Evolutionary conservation across 2,113 vertebrate genomes (phyloP).

Genomic region (Syngnathoides biaculeatus): DNA sequence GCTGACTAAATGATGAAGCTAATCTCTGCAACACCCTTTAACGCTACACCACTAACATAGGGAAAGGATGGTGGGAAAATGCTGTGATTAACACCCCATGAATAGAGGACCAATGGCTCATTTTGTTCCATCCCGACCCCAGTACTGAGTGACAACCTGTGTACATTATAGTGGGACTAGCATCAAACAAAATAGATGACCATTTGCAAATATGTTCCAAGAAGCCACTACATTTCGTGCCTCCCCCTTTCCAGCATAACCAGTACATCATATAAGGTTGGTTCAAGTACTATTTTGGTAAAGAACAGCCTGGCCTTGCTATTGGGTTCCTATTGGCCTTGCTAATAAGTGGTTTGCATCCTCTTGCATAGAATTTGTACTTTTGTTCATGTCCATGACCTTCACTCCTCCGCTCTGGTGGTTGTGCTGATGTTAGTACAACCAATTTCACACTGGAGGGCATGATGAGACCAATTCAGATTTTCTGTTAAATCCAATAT

Average conservation of each 20-base stretch:
- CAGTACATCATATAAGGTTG: neutral
- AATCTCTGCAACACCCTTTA: conserved; percentile 22
- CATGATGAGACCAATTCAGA: too few species aligned
- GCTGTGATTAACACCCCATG: conserved; percentile 45
- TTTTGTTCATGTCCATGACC: too few species aligned
- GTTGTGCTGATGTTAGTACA: too few species aligned
- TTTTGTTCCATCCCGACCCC: neutral
- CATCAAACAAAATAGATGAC: neutral
- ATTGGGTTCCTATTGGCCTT: neutral
- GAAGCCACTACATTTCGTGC: neutral
- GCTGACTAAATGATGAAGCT: conserved; percentile 65
- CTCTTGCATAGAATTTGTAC: too few species aligned
- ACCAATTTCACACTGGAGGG: too few species aligned
- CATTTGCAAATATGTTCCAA: neutral
- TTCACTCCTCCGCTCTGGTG: too few species aligned
- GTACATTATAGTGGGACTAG: neutral
- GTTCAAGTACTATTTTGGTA: neutral
- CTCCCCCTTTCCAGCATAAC: neutral
- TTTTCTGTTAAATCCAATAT: too few species aligned
- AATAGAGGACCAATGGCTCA: conserved; percentile 4
- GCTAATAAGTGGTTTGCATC: neutral
- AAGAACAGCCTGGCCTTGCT: neutral
- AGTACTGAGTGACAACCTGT: neutral
- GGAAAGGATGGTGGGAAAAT: conserved; percentile 54
- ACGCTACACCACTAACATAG: conserved; percentile 29